Evolutionary conservation across 2,888 invertebrate species (phyloP).

Genomic region (Pseudoips prasinana): DNA sequence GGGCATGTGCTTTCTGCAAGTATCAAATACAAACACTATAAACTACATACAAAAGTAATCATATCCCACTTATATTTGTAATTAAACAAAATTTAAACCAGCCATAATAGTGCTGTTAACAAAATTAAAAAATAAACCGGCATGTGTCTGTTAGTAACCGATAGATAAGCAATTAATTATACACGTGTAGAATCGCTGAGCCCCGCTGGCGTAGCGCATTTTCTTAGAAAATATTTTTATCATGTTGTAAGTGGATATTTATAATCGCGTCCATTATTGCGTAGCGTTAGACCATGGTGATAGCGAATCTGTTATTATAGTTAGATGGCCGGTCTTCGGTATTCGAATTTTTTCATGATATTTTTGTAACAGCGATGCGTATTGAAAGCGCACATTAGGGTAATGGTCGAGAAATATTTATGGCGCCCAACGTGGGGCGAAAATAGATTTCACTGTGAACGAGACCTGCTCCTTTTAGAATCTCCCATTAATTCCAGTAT

Average conservation of each 20-base stretch:
- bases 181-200: constrained; percentile 9
- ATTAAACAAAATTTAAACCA: no score
- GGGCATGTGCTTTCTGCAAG: no score
- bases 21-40: no score
- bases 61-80: no score
- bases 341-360: constrained; percentile 25
- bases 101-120: no score
- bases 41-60: no score
- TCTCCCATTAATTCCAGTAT: no score
- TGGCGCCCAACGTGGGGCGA: constrained; percentile 32
- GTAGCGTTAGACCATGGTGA: constrained; percentile 15
- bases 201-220: constrained; percentile 8
- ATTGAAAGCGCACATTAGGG: constrained; percentile 16
- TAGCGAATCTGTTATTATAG: constrained; percentile 17
- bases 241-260: constrained; percentile 19
- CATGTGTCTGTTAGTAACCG: neutral
- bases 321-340: constrained; percentile 28
- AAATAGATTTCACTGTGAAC: constrained; percentile 17
- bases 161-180: constrained; percentile 5
- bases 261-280: constrained; percentile 27
- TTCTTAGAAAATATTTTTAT: constrained; percentile 16
- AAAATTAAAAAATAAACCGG: no score
- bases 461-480: constrained; percentile 23
- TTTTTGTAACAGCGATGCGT: constrained; percentile 29
- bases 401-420: constrained; percentile 10